Base-by-base conservation (phyloP, 2,888 invertebrate genomes). In the Dicyrtoma fusca region DNA sequence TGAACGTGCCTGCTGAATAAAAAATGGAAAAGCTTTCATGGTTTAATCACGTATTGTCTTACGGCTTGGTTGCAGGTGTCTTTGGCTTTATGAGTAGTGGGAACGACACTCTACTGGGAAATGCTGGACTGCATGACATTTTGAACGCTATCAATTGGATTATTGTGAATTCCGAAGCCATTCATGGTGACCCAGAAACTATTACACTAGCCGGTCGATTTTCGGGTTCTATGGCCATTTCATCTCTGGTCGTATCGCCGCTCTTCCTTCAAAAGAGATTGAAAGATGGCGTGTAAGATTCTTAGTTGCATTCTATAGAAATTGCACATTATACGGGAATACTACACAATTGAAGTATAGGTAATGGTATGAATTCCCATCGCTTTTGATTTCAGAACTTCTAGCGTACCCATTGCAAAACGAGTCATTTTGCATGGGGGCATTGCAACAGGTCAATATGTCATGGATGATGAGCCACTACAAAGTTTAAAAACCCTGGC, bases 41-140 rank as follows among this genome's bases (percentile, higher is more conserved):
- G 14, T n/a, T 62, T 62, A 10, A 62, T 62, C n/a, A 21, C 25
- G 23, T 13, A 17, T 65, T 19, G 11, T 64, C 53, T n/a, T 34
- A 5, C 34, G 8, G 6, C 21, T 57, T 23, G n/a, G 10, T 62
- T 25, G 14, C 17, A 76, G 76, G 76, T 21, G 72, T 71, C 4
- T 74, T 77, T 55, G 87, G 87, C 0, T 83, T 83, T 72, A 73
- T 82, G 26, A 81, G 81, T 61, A 79, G 77, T 19, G 81, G 82
- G 2, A 79, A 80, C 34, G 55, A 53, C 0, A 76, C 80, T 5
- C 77, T 81, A 3, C 79, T 81, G 0, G 83, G 82, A 5, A 84
- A 84, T 76, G 79, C 80, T 53, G 84, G 82, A 13, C 74, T 83
- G 0, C 79, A 80, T 76, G 84, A 84, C 74, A 82, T 83, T 57